Evolutionary conservation across 2,113 vertebrate genomes (phyloP), one percentile per base, ranked within the genome.

Genomic region (Xerus inauris): DNA sequence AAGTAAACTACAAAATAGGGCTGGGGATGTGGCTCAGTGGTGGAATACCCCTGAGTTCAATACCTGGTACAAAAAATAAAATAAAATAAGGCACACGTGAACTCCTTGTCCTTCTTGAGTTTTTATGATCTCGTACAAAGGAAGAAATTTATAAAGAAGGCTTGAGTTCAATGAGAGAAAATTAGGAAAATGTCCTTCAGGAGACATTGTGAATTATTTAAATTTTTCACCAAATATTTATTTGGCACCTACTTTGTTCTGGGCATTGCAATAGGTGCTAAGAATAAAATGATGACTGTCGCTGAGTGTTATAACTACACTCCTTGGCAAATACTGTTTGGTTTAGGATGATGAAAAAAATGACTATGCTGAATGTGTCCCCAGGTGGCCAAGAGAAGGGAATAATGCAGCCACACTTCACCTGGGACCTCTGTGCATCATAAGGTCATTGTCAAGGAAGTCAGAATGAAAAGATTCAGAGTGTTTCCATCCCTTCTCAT

Each of bases 171-270:
- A 14, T 51, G 90, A 84, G 2, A 84, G 28, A 83, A 65, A 77
- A 81, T 22, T 85, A 57, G 24, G 45, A 49, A 69, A 35, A 59
- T 65, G 49, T 51, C 59, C 16, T 73, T 73, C 9, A 65, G 28
- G 20, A 28, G 1, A 3, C 57, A 77, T 57, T 86, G 38, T 65
- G 12, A 22, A 17, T 84, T 59, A 45, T 76, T 73, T 87, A 13
- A 20, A 87, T 91, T 93, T 64, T 38, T 85, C 16, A 80, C n/a
- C 40, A 80, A 84, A 13, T 54, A 80, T 88, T 95, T 88, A 80
- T 80, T 80, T 91, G 69, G 65, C 13, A 40, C 20, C 8, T 51
- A 16, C 26, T 42, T 38, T 85, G 38, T 79, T 91, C 72, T 89
- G 49, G 67, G 65, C 24, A 40, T 65, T 91, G 20, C 17, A 28